Evolutionary conservation across 2,113 vertebrate species (phyloP), one percentile per base, ranked within the genome.

Genomic region (Pterocles gutturalis): DNA sequence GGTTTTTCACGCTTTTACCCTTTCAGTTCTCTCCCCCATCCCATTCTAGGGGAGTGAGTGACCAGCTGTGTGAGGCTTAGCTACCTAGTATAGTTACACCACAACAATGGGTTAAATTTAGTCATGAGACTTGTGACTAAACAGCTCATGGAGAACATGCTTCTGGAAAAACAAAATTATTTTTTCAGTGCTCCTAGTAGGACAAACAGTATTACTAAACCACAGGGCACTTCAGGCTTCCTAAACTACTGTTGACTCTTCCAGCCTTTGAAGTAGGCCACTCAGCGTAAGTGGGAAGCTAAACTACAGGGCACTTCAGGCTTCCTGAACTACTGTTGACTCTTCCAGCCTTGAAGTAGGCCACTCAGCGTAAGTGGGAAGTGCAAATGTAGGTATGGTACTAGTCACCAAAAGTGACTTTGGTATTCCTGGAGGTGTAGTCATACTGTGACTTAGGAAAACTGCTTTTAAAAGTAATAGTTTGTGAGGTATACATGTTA

Each of bases 391-490:
- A 85, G 60, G 17, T 57, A 57, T 72, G 60, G 34, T 60, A 60
- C 38, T 67, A 75, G 34, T 65, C 49, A 78, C 25, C 34, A 84
- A 64, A 83, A 87, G 38, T 55, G 13, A 31, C 17, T 73, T 71
- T 17, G 55, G 28, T 93, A 53, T 89, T 79, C 36, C 76, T 70
- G 54, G 53, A 91, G 71, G 19, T 33, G 6, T 34, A 84, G 49
- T 80, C 29, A 60, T 48, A 36, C 48, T 89, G 72, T 72, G 87
- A 46, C 8, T 71, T 92, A 62, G 17, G 83, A 82, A 41, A 62
- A 26, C 65, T 88, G 17, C 86, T 92, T 85, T 82, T 73, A 75
- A 88, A 87, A 87, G 60, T 53, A 88, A 41, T 79, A 43, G 36
- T 77, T 92, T 90, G 45, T 82, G 70, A 55, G 36, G 20, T 77